Percentiles rank a stretch among this genome's conserved stretches.
Evolutionary conservation across 2,113 vertebrate species (phyloP).

Genomic region (Brachypodius melanocephalos): DNA sequence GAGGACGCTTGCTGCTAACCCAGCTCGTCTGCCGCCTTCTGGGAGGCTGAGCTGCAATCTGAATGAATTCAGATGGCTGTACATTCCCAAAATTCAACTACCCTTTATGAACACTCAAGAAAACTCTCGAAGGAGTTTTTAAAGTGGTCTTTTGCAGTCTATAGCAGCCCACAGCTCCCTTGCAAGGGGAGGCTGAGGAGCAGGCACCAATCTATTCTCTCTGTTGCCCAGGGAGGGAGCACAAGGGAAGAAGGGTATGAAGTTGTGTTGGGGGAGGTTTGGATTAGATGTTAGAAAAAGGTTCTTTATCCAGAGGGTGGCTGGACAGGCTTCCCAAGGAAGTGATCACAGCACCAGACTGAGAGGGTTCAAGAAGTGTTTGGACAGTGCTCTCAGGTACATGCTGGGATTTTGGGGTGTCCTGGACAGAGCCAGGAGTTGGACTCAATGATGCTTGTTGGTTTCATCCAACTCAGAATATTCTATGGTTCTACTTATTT

Average conservation of each 20-base stretch:
- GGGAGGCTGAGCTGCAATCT: background rate
- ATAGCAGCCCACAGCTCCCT: background rate
- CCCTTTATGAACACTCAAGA: background rate
- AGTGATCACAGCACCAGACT: background rate
- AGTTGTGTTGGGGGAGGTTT: background rate
- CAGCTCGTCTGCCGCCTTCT: accelerated
- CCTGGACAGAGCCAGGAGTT: background rate
- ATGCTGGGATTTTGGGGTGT: background rate
- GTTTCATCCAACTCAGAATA: background rate
- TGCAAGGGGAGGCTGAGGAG: background rate
- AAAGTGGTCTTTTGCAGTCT: background rate
- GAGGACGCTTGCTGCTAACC: background rate
- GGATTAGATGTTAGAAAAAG: background rate
- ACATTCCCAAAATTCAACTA: background rate
- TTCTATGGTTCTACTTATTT: background rate
- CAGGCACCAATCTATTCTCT: background rate
- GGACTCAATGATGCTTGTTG: accelerated
- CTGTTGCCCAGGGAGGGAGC: background rate
- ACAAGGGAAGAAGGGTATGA: background rate
- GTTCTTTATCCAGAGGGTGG: background rate
- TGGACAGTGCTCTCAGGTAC: background rate
- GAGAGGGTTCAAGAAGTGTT: background rate
- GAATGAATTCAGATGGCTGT: background rate
- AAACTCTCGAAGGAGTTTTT: background rate
- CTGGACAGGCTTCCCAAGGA: background rate